Base-by-base conservation (phyloP, 2,888 invertebrate species). In the Coelinius sp. region DNA sequence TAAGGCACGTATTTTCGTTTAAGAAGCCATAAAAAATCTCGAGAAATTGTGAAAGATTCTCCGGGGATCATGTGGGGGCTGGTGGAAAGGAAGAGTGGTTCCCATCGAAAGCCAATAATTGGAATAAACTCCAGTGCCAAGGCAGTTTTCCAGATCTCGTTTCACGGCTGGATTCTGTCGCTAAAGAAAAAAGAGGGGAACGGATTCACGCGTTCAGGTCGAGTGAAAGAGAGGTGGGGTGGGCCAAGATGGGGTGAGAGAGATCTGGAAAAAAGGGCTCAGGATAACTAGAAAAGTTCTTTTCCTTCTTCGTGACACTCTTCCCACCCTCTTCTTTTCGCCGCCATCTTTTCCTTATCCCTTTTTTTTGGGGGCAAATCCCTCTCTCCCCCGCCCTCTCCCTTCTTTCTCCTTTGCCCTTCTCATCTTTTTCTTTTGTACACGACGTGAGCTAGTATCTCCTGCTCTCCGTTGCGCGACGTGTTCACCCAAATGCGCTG, bases 401-500 rank as follows among this genome's bases (percentile, higher is more conserved):
- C 46, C 52, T 20, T 44, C 67, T 35, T 53, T 38, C 46, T 53
- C 53, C 52, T 53, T 25, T 41, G 52, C 38, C 66, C 59, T 52
- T 68, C 64, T 25, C 62, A 38, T 66, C 71, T 75, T 77, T 75
- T 78, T 79, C 77, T 78, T 77, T 78, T 76, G 76, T 76, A 76
- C 76, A 68, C 84, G 79, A 84, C 85, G 87, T 88, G 89, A 89
- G 89, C 85, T 88, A 88, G 89, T 88, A 89, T 86, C 82, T 81
- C 80, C 31, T 83, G 88, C 81, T 86, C 88, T 64, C 68, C 88
- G 89, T 71, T 89, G 77, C 75, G 77, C 78, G 84, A 84, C 84
- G 86, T 83, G 85, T 84, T 86, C 86, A 83, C 83, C 85, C 90
- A 91, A 92, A 92, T 92, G 92, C 90, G 92, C 92, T 91, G 91